Evolutionary conservation across 2,797 vertebrate genomes (phyloP).

Genomic region (Gambelia wislizenii): DNA sequence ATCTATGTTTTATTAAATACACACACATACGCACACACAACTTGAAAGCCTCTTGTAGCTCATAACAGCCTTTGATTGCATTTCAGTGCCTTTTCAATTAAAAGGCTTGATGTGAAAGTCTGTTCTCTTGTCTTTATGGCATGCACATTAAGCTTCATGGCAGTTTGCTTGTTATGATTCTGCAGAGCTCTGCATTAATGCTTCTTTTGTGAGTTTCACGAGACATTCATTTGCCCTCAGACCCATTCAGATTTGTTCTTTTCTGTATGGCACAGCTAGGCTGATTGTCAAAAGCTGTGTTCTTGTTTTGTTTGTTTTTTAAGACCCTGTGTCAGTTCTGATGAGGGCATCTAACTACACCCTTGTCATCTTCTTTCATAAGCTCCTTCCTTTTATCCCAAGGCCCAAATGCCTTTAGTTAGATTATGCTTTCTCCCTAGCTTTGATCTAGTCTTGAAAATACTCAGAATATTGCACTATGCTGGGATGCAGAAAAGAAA

Average conservation of each 20-base stretch:
- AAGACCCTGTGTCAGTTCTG: slow-evolving; percentile 40
- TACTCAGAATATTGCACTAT: slow-evolving; percentile 56
- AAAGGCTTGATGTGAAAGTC: slow-evolving; percentile 39
- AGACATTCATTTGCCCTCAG: neutral
- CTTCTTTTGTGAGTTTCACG: slow-evolving; percentile 1
- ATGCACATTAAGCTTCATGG: neutral
- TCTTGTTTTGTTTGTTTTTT: slow-evolving; percentile 31
- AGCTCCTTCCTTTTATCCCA: slow-evolving; percentile 50
- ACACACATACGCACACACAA: slow-evolving; percentile 4
- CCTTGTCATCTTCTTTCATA: slow-evolving; percentile 46
- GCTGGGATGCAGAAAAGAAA: slow-evolving; percentile 42
- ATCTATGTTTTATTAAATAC: slow-evolving; percentile 38
- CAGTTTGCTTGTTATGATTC: neutral
- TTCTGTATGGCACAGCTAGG: neutral
- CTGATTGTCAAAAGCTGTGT: slow-evolving; percentile 11
- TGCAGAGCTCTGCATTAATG: slow-evolving; percentile 32
- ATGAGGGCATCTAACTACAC: slow-evolving; percentile 37
- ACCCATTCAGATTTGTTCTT: slow-evolving; percentile 12
- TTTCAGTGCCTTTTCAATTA: slow-evolving; percentile 38
- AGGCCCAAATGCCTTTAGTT: slow-evolving; percentile 48
- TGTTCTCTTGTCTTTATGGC: accelerated
- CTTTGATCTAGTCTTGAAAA: slow-evolving; percentile 75
- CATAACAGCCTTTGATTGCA: slow-evolving; percentile 28
- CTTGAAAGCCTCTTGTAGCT: slow-evolving; percentile 5
- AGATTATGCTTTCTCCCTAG: slow-evolving; percentile 50